Conservation (phyloP, 1,140 invertebrate genomes). For the Diabrotica undecimpunctata region DNA sequence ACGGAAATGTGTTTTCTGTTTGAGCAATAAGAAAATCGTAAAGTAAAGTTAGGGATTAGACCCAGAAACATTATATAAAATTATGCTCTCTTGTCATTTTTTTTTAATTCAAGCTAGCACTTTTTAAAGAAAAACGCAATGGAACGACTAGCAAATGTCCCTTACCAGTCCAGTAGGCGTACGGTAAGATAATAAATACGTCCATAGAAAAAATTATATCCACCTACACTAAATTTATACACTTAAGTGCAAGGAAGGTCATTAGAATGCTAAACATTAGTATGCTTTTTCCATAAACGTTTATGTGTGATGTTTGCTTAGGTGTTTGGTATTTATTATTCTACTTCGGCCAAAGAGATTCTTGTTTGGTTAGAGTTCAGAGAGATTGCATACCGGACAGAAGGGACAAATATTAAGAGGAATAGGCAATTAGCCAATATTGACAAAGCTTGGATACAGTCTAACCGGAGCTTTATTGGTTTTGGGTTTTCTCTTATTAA, state of each 20-base stretch:
- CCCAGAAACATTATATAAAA: too few relatives aligned
- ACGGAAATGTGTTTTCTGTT: too few relatives aligned
- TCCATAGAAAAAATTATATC: slow-evolving; percentile 3
- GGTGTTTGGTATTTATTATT: slow-evolving; percentile 18
- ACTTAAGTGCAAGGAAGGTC: slow-evolving; percentile 7
- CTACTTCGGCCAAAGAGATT: slow-evolving; percentile 12
- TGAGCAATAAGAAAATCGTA: too few relatives aligned
- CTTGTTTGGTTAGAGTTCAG: slow-evolving; percentile 11
- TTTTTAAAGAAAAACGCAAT: too few relatives aligned
- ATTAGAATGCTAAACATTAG: slow-evolving; percentile 19
- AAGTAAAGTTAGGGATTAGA: too few relatives aligned
- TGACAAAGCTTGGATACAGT: neutral
- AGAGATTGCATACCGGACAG: neutral
- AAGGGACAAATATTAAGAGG: slow-evolving; percentile 10
- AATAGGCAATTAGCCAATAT: neutral
- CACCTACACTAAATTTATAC: slow-evolving; percentile 16
- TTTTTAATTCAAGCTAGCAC: too few relatives aligned
- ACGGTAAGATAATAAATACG: neutral
- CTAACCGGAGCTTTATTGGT: too few relatives aligned
- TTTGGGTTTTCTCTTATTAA: too few relatives aligned
- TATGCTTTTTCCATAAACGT: slow-evolving; percentile 21
- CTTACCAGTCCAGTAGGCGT: neutral
- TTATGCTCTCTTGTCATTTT: too few relatives aligned
- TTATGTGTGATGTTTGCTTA: slow-evolving; percentile 20
- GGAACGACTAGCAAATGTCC: too few relatives aligned